Evolutionary conservation across 2,888 invertebrate species (phyloP), one percentile per base, ranked within the genome.

Genomic region (Biston betularia): DNA sequence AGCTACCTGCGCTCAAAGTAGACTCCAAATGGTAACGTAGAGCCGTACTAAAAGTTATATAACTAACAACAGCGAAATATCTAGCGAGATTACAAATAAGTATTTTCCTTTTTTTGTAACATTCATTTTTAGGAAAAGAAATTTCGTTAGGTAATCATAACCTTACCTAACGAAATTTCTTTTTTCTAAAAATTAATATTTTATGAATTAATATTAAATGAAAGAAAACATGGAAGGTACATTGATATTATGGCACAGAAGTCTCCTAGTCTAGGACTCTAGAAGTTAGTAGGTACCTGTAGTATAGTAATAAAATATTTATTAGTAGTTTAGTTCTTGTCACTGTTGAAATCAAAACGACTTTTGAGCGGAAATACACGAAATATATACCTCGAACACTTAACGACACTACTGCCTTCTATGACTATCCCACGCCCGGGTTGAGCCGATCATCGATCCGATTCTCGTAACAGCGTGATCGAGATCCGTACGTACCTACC

Each of bases 401-500:
- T 24, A 24, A 14, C 35, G 35, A 38, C 14, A 52, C 49, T 34
- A 0, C 9, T 14, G 33, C 49, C 12, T 33, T 24, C 15, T 12
- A n/a, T 15, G 12, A 33, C 11, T 49, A 12, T 14, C 33, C 49
- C 8, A 34, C 35, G 7, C 35, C 14, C 49, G 49, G 52, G n/a
- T 12, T 35, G 35, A 8, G 34, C 24, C 33, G 24, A 48, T 42
- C 35, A 53, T 59, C 62, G 58, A 67, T 59, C 52, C 44, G 59
- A 67, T 67, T 64, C 48, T 24, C 12, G 63, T 42, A 54, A 59
- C 40, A 56, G 58, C 40, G 38, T 46, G 58, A 61, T 45, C 52
- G 35, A 50, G 44, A 63, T 44, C 10, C 33, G 35, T 11, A 54
- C 1, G 10, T 40, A 40, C 53, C 40, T 52, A 45, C 48, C 33